Evolutionary conservation across 2,113 vertebrate species (phyloP).

Genomic region (Leptobrachium ailaonicum): DNA sequence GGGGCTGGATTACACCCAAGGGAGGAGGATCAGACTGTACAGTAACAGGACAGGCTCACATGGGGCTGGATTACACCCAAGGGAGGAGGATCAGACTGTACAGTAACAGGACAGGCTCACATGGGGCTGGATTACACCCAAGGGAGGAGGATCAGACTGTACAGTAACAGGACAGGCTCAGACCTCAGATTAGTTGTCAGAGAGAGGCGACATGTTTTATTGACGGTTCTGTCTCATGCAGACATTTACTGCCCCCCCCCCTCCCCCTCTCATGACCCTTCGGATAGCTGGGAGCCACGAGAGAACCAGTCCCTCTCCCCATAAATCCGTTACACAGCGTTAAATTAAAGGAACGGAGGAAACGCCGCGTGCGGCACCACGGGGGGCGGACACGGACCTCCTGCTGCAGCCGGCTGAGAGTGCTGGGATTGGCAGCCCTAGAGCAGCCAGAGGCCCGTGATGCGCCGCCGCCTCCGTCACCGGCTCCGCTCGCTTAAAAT

Average conservation of each 20-base stretch:
- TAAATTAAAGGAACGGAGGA: neutral
- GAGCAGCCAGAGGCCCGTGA: neutral
- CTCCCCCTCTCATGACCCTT: neutral
- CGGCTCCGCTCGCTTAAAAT: neutral
- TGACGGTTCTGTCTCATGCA: constrained; percentile 28
- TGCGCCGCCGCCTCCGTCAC: neutral
- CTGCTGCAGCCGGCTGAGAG: neutral
- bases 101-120: no score
- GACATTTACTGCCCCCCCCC: neutral
- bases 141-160: no score
- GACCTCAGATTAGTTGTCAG: neutral
- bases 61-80: no score
- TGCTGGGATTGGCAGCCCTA: neutral
- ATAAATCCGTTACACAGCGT: neutral
- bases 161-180: no score
- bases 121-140: no score
- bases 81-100: no score
- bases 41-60: no score
- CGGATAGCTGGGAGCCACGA: constrained; percentile 16
- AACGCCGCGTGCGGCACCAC: neutral
- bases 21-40: no score
- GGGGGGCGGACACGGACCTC: neutral
- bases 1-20: no score
- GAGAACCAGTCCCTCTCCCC: neutral
- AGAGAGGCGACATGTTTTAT: constrained; percentile 27